These are phyloP conservation scores for Asteroscopus sphinx DNA, from an alignment of 2,888 invertebrate species.

Conservation along the genomic window DNA sequence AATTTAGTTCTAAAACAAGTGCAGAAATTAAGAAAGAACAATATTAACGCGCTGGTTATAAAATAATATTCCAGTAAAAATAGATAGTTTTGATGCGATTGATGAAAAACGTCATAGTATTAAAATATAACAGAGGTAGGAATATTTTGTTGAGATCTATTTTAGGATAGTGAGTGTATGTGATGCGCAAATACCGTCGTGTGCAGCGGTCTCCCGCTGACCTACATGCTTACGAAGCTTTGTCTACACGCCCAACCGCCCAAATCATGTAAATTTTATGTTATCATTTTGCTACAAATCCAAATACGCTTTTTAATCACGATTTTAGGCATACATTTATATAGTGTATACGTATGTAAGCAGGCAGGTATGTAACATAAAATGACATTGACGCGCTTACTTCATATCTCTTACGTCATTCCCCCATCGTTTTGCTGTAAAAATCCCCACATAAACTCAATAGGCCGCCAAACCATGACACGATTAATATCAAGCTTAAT, in stretches of 20 bases:
- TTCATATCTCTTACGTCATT: constrained; percentile 56
- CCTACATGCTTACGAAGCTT: constrained; percentile 57
- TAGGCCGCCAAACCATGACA: constrained; percentile 14
- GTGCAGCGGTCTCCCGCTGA: constrained; percentile 59
- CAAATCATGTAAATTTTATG: constrained; percentile 2
- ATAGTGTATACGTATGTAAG: neutral
- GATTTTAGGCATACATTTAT: neutral
- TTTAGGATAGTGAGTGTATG: constrained; percentile 54
- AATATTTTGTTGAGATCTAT: constrained; percentile 56
- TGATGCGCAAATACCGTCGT: constrained; percentile 58
- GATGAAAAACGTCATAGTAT: constrained; percentile 17
- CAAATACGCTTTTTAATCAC: constrained; percentile 3
- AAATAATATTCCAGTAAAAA: neutral
- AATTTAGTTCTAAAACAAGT: neutral
- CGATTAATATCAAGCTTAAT: constrained; percentile 16
- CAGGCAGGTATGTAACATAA: constrained; percentile 26
- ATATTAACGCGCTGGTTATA: neutral
- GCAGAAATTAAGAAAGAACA: no score
- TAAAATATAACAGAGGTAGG: constrained; percentile 34
- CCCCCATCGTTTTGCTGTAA: constrained; percentile 42
- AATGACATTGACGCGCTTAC: constrained; percentile 48
- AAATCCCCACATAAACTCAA: constrained; percentile 29
- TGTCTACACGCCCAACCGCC: constrained; percentile 41
- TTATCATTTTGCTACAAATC: constrained; percentile 2
- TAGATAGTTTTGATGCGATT: neutral